Conservation (phyloP, 2,113 vertebrate species). For the Hippolais icterina region DNA sequence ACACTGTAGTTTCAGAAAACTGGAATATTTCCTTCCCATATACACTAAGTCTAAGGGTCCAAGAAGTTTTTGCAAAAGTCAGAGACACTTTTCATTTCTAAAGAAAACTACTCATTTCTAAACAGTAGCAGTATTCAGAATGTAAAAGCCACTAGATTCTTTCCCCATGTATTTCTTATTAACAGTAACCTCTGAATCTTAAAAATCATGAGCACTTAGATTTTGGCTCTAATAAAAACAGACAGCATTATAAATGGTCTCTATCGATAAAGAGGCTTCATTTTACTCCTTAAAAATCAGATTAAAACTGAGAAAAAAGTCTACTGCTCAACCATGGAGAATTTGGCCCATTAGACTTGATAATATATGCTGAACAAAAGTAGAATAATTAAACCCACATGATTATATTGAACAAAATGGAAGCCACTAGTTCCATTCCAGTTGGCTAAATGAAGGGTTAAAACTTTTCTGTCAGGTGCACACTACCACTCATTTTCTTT, state of each 20-base stretch:
- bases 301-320: neutral
- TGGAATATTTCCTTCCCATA: neutral
- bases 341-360: neutral
- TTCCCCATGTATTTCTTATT: neutral
- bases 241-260: neutral
- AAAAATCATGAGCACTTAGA: neutral
- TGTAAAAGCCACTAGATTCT: neutral
- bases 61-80: neutral
- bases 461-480: neutral
- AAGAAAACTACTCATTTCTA: neutral
- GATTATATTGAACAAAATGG: neutral
- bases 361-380: neutral
- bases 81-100: neutral
- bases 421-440: neutral
- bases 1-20: neutral
- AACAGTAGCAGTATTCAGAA: neutral
- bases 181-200: neutral
- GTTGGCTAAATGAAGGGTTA: neutral
- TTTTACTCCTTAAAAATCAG: neutral
- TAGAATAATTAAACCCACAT: neutral
- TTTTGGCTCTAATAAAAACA: neutral
- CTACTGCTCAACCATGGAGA: neutral
- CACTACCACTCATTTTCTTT: neutral
- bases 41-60: neutral
- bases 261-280: neutral